Percentiles rank a stretch among this genome's conserved stretches.
Evolutionary conservation across 1,140 invertebrate species (phyloP).

Genomic region (Drosophila prosaltans): DNA sequence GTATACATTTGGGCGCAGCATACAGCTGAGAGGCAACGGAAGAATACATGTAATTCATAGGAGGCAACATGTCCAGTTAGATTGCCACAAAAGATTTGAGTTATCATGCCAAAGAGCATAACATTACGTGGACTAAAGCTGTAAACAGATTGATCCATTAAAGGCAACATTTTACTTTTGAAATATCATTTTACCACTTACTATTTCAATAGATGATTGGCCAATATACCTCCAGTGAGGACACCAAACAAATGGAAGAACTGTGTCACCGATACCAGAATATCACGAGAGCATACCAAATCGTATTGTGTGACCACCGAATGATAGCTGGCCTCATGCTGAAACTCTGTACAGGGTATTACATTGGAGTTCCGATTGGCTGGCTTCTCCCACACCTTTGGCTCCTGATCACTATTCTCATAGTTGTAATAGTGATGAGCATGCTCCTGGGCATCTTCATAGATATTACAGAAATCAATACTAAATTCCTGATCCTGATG

Average conservation of each 20-base stretch:
- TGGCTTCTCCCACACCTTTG: slow-evolving; percentile 71
- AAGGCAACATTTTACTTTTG: no score
- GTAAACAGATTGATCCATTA: no score
- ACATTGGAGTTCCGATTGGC: slow-evolving; percentile 60
- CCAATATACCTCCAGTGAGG: slow-evolving; percentile 82
- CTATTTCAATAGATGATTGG: slow-evolving; percentile 82
- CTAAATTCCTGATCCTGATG: slow-evolving; percentile 76
- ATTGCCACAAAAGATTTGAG: slow-evolving; percentile 82
- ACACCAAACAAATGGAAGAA: slow-evolving; percentile 84
- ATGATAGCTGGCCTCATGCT: slow-evolving; percentile 70
- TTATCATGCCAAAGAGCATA: slow-evolving; percentile 83
- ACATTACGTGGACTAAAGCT: slow-evolving; percentile 83
- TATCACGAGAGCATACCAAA: slow-evolving; percentile 83
- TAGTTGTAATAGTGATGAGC: slow-evolving; percentile 80
- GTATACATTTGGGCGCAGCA: slow-evolving; percentile 83
- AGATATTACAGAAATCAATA: slow-evolving; percentile 82
- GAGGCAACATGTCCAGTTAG: slow-evolving; percentile 80
- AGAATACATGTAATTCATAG: slow-evolving; percentile 83
- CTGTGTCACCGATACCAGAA: slow-evolving; percentile 83
- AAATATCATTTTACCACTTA: slow-evolving; percentile 52
- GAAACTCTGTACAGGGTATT: slow-evolving; percentile 79
- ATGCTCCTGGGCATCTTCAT: slow-evolving; percentile 77
- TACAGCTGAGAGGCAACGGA: slow-evolving; percentile 82
- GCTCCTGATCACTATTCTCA: slow-evolving; percentile 63
- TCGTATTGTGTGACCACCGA: slow-evolving; percentile 83